Evolutionary conservation across 1,140 invertebrate species (phyloP).

Genomic region (Drosophila rhopaloa): DNA sequence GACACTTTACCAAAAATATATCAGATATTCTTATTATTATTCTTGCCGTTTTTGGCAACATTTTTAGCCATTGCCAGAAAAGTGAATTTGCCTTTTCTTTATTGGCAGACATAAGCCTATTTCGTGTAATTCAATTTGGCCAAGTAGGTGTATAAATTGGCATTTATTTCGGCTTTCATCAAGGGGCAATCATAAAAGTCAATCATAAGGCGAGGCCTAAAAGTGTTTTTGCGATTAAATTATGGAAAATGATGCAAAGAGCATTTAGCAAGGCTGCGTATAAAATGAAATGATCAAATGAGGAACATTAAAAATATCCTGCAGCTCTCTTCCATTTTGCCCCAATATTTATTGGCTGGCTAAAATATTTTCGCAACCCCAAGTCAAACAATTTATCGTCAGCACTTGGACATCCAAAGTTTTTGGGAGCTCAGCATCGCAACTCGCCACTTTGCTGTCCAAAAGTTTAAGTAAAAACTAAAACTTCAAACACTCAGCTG

Average conservation of each 20-base stretch:
- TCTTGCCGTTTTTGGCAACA: not conserved
- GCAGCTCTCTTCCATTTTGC: not conserved
- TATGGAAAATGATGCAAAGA: not conserved
- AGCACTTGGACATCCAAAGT: not conserved
- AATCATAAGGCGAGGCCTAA: conserved; percentile 18
- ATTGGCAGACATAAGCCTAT: conserved; percentile 23
- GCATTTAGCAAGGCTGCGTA: not conserved
- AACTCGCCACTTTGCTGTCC: conserved; percentile 27
- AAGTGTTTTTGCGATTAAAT: conserved; percentile 9
- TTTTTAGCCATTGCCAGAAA: conserved; percentile 9
- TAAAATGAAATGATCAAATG: not conserved
- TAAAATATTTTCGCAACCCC: conserved; percentile 15
- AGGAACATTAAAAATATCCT: not conserved
- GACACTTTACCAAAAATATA: conserved; percentile 11
- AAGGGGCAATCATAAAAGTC: conserved; percentile 8
- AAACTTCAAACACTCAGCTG: conserved; percentile 57
- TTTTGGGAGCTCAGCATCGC: conserved; percentile 9
- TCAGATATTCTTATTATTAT: conserved; percentile 1
- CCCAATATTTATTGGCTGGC: conserved; percentile 18
- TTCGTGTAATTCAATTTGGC: conserved; percentile 35
- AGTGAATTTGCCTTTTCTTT: conserved; percentile 27
- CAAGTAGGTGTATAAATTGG: conserved; percentile 9
- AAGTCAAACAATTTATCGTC: conserved; percentile 12
- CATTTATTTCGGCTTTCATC: conserved; percentile 12
- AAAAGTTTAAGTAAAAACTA: conserved; percentile 22